Base-by-base conservation (phyloP, 92 coral and sea anemone genomes). In the Bergia sp. region DNA sequence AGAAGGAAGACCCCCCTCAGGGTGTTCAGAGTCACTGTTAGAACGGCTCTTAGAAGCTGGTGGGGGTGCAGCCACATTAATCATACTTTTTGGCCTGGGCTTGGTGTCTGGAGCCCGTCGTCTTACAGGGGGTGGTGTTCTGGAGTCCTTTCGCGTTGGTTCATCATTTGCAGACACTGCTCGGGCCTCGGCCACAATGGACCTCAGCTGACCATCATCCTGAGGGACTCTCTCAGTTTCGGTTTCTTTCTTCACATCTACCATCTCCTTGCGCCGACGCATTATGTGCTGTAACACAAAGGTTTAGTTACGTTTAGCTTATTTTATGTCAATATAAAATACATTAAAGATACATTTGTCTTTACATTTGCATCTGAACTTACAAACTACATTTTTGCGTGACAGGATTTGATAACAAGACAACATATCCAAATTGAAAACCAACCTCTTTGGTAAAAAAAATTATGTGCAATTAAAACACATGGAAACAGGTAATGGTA, bases 211-310 rank as follows among this genome's bases (percentile, higher is more conserved):
- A 43, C 93, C 96, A 36, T 79, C 88, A 88, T 90, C 92, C 38
- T 77, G 55, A 12, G 92, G 94, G 43, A 37, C 79, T 39, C 41
- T 12, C 23, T 45, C 58, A 9, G 76, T 85, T 57, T 82, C 90
- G n/a, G 40, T 61, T 37, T 77, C 79, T 29, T 76, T 65, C 43
- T 85, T 84, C 18, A 89, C 92, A 41, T 93, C 96, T 0, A 94
- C 89, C 80, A 92, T 90, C 72, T 95, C 93, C 80, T 95, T 95
- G n/a, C 98, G 96, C 53, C 89, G 92, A 57, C 94, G 88, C 98
- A 95, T 95, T 13, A 95, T 95, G 64, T 93, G 92, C 98, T 94
- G 77, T 12, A 85, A 53, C 23, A 58, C 5, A 86, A 37, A 73
- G 29, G 29, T 29, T 29, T 29, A 29, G 29, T 29, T 29, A 29